Evolutionary conservation across 2,888 invertebrate species (phyloP).

Genomic region (Willowsia nigromaculata): DNA sequence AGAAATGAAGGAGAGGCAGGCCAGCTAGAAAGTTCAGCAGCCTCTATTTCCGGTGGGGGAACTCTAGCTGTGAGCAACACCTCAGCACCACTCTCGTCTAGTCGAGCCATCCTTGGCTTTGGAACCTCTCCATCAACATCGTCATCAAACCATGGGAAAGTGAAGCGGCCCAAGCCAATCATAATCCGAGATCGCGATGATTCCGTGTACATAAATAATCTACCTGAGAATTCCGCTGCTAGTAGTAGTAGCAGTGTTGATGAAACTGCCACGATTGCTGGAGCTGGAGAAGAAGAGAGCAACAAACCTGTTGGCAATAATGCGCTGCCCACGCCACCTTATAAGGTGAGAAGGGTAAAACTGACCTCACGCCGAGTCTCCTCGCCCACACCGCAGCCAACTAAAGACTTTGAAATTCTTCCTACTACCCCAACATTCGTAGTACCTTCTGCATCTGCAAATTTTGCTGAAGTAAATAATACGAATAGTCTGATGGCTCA

Average conservation of each 20-base stretch:
- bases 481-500: slow-evolving; percentile 23
- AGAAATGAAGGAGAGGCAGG: background rate
- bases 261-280: slow-evolving; percentile 29
- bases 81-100: slow-evolving; percentile 58
- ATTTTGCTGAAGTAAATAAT: background rate
- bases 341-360: slow-evolving; percentile 70
- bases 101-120: slow-evolving; percentile 65
- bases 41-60: slow-evolving; percentile 54
- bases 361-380: slow-evolving; percentile 55
- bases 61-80: background rate
- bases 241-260: background rate
- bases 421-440: slow-evolving; percentile 19
- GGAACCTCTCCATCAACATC: slow-evolving; percentile 31
- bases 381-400: slow-evolving; percentile 13
- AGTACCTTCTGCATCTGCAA: background rate
- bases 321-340: slow-evolving; percentile 69
- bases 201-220: slow-evolving; percentile 40
- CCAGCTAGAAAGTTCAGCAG: slow-evolving; percentile 38
- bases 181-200: slow-evolving; percentile 68
- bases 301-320: slow-evolving; percentile 51
- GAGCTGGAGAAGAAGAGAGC: slow-evolving; percentile 40
- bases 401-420: background rate
- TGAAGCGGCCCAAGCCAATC: slow-evolving; percentile 69
- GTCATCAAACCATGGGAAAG: slow-evolving; percentile 46
- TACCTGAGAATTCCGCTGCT: slow-evolving; percentile 46